These are phyloP conservation scores for Ariolimax columbianus DNA, from an alignment of 2,888 invertebrate species.

Conservation along the genomic window DNA sequence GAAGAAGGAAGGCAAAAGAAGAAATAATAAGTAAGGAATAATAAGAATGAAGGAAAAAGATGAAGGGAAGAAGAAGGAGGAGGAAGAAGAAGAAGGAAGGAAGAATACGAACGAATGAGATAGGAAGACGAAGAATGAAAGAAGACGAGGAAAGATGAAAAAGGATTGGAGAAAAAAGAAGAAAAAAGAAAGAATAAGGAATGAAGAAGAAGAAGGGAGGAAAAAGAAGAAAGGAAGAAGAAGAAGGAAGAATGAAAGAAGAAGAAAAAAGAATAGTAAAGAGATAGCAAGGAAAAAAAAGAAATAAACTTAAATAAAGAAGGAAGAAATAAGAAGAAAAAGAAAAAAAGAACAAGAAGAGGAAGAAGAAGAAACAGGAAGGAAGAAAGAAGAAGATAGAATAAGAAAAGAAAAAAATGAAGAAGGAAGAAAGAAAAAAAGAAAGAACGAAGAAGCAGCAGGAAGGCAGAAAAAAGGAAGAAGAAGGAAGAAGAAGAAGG, in stretches of 20 bases:
- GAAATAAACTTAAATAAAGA: not conserved
- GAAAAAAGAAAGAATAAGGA: not conserved
- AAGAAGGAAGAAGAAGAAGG: too few relatives aligned
- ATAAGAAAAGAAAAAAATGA: not conserved
- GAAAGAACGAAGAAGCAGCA: constrained; percentile 7
- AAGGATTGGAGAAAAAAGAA: not conserved
- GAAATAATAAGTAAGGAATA: too few relatives aligned
- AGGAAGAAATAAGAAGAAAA: not conserved
- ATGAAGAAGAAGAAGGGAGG: not conserved
- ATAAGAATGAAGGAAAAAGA: too few relatives aligned
- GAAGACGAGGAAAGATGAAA: not conserved
- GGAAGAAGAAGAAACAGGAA: not conserved
- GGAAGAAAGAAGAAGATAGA: not conserved
- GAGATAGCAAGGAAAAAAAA: not conserved
- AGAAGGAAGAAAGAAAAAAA: constrained; percentile 3
- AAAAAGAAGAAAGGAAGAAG: too few relatives aligned
- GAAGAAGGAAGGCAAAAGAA: too few relatives aligned
- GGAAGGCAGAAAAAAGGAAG: not conserved
- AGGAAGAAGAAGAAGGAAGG: too few relatives aligned
- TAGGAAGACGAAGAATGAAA: not conserved
- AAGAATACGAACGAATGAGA: not conserved
- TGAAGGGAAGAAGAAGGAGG: too few relatives aligned
- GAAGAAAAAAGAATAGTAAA: too few relatives aligned
- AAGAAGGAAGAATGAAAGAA: too few relatives aligned
- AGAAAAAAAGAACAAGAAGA: not conserved